These are phyloP conservation scores for Alouatta caraya DNA, from an alignment of 2,797 vertebrate species.

Conservation along the genomic window DNA sequence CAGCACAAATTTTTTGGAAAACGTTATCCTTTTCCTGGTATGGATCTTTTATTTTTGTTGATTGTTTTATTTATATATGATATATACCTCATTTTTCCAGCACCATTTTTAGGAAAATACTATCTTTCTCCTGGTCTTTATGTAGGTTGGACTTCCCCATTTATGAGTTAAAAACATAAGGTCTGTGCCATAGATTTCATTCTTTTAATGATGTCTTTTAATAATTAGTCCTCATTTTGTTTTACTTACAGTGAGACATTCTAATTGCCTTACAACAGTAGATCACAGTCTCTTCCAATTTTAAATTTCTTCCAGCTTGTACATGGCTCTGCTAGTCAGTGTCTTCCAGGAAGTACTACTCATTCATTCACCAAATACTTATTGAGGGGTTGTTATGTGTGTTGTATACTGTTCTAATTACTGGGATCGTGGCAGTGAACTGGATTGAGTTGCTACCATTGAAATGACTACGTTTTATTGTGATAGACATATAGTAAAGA, in stretches of 20 bases:
- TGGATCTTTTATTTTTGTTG: not conserved
- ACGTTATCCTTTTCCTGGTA: not conserved
- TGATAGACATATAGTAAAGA: not conserved
- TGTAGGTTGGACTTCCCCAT: not conserved
- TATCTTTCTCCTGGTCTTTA: not conserved
- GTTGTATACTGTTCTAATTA: not conserved
- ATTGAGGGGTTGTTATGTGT: not conserved
- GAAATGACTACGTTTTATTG: not conserved
- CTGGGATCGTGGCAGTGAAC: not conserved
- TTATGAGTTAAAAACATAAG: not conserved
- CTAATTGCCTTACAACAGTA: not conserved
- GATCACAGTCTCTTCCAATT: not conserved
- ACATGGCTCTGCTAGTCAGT: not conserved
- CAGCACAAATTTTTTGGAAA: not conserved
- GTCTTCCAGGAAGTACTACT: not conserved
- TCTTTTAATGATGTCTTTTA: not conserved
- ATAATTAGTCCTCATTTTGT: slow-evolving; percentile 30
- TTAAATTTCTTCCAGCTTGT: not conserved
- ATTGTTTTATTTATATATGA: not conserved
- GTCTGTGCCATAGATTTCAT: not conserved
- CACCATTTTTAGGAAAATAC: not conserved
- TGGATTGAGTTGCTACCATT: not conserved
- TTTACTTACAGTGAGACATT: not conserved
- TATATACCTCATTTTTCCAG: not conserved
- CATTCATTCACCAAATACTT: not conserved